Evolutionary conservation across 2,888 invertebrate genomes (phyloP), one percentile per base, ranked within the genome.

Genomic region (Hetaerina titia): DNA sequence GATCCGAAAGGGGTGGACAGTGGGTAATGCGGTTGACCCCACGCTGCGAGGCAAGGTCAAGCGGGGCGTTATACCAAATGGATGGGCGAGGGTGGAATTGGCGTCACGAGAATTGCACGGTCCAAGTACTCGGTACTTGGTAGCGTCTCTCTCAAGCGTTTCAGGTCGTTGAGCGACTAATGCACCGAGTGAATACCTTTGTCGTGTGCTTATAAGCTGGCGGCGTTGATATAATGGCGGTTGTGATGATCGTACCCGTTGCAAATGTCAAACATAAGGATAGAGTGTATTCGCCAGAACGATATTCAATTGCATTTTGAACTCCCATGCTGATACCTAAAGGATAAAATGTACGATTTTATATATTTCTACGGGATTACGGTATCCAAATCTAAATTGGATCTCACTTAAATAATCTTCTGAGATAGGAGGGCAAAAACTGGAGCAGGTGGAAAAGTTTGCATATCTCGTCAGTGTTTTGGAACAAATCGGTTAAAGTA

Each of bases 11-110:
- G 88, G 88, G 45, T 19, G 69, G 69, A 69, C 69, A 69, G 69
- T 22, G 56, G 88, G 88, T 17, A 88, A 89, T 89, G 89, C 22
- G 89, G 57, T 89, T 89, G 89, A 89, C 57, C 89, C 58, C 89
- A 22, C 58, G 89, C 58, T 58, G 57, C n/a, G 89, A 57, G 58
- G 89, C 89, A 56, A 89, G 89, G 89, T 58, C 89, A 89, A 89
- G 11, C 57, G 89, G 58, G 89, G 89, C 89, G 89, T 89, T 15
- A n/a, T 57, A 15, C 89, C 58, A 22, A 89, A 58, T 58, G 89
- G 57, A 22, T 88, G n/a, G 89, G 89, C 57, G 56, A 69, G 69
- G 19, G 69, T 69, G 69, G 69, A 19, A 69, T 22, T 19, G 69
- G 69, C 22, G 5, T 69, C 69, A n/a, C 69, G n/a, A 69, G 89